A percentile compares a stretch with the other conserved stretches of the same genome.
phyloP scores from a whole-genome alignment of 2,797 vertebrate genomes.

The Spheniscus humboldti region DNA sequence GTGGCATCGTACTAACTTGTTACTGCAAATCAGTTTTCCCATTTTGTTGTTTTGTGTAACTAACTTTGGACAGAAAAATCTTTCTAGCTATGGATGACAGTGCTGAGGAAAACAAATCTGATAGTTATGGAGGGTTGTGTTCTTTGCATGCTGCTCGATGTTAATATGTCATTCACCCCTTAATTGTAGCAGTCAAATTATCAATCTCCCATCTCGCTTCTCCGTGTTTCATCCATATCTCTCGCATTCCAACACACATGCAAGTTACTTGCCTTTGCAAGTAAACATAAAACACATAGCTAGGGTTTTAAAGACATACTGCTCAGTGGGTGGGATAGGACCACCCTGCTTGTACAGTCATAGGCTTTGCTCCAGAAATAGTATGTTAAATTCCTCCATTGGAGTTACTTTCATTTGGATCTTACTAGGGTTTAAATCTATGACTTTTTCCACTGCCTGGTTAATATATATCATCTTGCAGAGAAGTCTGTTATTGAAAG shows the following conservation, averaged over 20 bases:
- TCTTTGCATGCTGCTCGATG: not conserved
- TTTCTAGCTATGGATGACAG: not conserved
- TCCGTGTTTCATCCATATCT: not conserved
- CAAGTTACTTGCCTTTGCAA: not conserved
- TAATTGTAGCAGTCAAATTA: not conserved
- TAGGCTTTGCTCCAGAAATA: not conserved
- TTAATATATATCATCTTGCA: not conserved
- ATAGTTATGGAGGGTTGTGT: not conserved
- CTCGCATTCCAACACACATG: not conserved
- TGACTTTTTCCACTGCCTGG: not conserved
- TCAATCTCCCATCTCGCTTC: not conserved
- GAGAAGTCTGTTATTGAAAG: not conserved
- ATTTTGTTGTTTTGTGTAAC: not conserved
- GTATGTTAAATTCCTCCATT: not conserved
- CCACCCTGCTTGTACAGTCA: conserved; percentile 17
- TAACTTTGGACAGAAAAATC: not conserved
- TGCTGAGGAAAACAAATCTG: not conserved
- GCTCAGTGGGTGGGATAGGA: conserved; percentile 29
- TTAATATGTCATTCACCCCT: not conserved
- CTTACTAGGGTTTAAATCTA: not conserved
- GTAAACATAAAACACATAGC: not conserved
- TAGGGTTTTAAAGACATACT: not conserved
- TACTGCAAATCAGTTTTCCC: not conserved
- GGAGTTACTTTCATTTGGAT: not conserved
- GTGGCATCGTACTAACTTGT: not conserved